Base-by-base conservation (phyloP, 1,140 invertebrate species). In the Ectropis grisescens region DNA sequence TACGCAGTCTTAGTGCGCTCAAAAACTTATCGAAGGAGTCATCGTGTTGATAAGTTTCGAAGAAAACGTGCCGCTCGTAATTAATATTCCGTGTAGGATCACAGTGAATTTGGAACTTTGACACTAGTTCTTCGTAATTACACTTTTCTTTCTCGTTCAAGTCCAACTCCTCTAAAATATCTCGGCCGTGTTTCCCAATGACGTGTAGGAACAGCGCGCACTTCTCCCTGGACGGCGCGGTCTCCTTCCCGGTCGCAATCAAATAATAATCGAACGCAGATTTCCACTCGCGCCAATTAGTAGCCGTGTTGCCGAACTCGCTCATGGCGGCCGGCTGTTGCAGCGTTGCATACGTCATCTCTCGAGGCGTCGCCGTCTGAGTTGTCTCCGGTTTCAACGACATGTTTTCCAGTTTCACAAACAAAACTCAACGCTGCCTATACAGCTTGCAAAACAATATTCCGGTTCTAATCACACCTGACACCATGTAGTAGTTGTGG, bases 221-320 rank as follows among this genome's bases (percentile, higher is more conserved):
- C 16, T 47, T 47, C 24, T 47, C 38, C 6, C 16, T 8, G 2
- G 13, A 14, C 1, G 24, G 8, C 1, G 11, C 22, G 1, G 13
- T 19, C 8, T 47, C 38, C 6, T 26, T 10, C 2, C 43, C 43
- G n/a, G 43, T 15, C 1, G 37, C 33, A 2, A 45, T 19, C 12
- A 46, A 13, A 37, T 27, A 46, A 30, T 27, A 46, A 10, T 46
- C 37, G 12, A 46, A 46, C 5, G 37, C 13, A 12, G n/a, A 15
- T 26, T 46, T 46, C 37, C 33, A 46, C 11, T 46, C 33, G 0
- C 37, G 29, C 43, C 43, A 46, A 26, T 39, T 45, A 1, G 13
- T 19, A 2, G 32, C 27, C 12, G 39, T 27, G 13, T 40, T 19
- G 3, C 16, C 16, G 3, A 4, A 3, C 3, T 31, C 27, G 29